These are phyloP conservation scores for Microchirus variegatus DNA, from an alignment of 2,797 vertebrate genomes.

Conservation along the genomic window DNA sequence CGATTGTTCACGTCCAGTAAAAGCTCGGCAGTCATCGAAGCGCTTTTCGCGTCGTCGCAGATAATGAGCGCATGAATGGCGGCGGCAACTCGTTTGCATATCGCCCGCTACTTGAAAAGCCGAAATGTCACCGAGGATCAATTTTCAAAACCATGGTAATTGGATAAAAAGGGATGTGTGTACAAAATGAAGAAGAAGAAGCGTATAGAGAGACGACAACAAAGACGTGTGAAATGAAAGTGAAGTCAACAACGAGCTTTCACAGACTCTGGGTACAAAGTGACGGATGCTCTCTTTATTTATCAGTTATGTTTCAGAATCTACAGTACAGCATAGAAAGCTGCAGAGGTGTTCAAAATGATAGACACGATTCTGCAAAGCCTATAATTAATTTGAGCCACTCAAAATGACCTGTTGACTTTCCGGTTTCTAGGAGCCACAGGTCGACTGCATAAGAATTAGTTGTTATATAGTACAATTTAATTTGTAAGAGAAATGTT, in stretches of 20 bases:
- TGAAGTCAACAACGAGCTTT: slow-evolving; percentile 15
- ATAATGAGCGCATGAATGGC: slow-evolving; percentile 21
- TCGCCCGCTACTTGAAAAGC: slow-evolving; percentile 28
- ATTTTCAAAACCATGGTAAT: slow-evolving; percentile 30
- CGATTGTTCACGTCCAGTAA: slow-evolving; percentile 4
- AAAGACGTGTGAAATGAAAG: slow-evolving; percentile 2
- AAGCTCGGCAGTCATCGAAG: slow-evolving; percentile 15
- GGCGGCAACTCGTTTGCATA: slow-evolving; percentile 4
- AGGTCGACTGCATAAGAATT: no score
- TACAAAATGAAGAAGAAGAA: slow-evolving; percentile 1
- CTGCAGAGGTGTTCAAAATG: neutral
- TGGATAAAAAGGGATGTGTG: slow-evolving; percentile 23
- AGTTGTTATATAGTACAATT: no score
- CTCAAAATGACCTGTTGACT: no score
- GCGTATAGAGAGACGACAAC: neutral
- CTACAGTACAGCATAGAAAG: neutral
- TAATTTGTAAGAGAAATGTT: no score
- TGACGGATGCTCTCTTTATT: slow-evolving; percentile 9
- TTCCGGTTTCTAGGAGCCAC: no score
- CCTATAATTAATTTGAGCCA: no score
- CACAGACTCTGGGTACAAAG: slow-evolving; percentile 10
- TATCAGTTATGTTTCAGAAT: slow-evolving; percentile 10
- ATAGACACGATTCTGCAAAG: no score
- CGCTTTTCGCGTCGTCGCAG: neutral
- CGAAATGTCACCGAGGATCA: slow-evolving; percentile 10